Evolutionary conservation across 2,797 vertebrate genomes (phyloP), one percentile per base, ranked within the genome.

Genomic region (Caiman crocodilus): DNA sequence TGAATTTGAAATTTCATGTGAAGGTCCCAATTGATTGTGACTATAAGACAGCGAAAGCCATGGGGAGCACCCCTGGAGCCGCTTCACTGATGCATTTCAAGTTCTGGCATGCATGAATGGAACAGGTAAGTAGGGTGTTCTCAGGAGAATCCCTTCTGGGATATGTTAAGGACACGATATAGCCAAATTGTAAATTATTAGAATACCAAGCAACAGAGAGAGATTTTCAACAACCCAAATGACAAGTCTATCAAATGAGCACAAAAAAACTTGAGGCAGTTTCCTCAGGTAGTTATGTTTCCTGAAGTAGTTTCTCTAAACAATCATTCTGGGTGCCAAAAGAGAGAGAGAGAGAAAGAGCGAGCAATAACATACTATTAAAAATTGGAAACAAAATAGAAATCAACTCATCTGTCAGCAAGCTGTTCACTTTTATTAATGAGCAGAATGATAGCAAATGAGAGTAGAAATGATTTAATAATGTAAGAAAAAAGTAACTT

Each of bases 271-370:
- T 3, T 14, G 77, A 20, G 14, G 2, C 25, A 69, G 42, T 42
- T 42, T 42, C 42, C 42, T 42, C 8, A 42, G 42, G 42, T 42
- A 42, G 42, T 50, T 50, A 50, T 50, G 42, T 50, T 50, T 50
- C 42, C 42, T 65, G 17, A 8, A 58, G 2, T 6, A 21, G 17
- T 3, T 4, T 1, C 18, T 84, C 76, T 69, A 82, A 28, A 4
- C 42, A 77, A 50, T 0, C 0, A 50, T 10, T 50, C 42, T 50
- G 42, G 42, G 9, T 50, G 42, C 42, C 42, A 50, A 50, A 50
- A 50, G 42, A 50, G 10, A 50, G 42, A 50, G 42, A 50, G 42
- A 50, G 42, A 16, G 42, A 50, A 10, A 16, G 76, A 0, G 2
- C 14, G 57, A 71, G 7, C 74, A 88, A 30, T 71, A 15, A 74